Base-by-base conservation (phyloP, 2,113 vertebrate genomes). In the Picathartes gymnocephalus region DNA sequence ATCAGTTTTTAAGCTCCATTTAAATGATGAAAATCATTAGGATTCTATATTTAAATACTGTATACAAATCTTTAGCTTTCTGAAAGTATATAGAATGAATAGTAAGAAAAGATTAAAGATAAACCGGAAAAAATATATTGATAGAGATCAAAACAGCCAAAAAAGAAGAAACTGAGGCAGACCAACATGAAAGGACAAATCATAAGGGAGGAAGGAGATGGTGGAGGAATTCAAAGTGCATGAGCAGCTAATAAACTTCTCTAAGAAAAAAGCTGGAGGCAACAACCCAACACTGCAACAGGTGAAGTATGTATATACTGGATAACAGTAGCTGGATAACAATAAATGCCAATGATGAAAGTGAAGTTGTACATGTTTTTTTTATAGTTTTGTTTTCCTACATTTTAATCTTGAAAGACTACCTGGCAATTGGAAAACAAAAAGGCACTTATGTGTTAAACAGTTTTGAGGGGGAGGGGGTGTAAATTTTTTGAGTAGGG, bases 391-490 rank as follows among this genome's bases (percentile, higher is more conserved):
- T 30, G 3, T 25, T 78, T 57, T 6, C 15, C 44, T 35, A 10
- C 2, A 37, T 39, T 40, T 71, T 61, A 57, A 37, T 15, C 21
- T 56, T 68, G 61, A 56, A 81, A 65, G 24, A 47, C 31, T 28
- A 47, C 20, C 23, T 83, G 27, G 24, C 17, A 62, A 66, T 0
- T 22, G 19, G 24, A 56, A 81, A 86, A 81, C 4, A 62, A 72
- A 72, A 64, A 56, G 7, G 6, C 21, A 69, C 3, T 47, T 25
- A 35, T 0, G 0, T 64, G 8, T 54, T 68, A 48, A 60, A 82
- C 4, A 57, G 5, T 35, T 81, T 8, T 53, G 39, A 17, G 2
- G 8, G 7, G 7, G 20, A 18, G 6, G 2, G 9, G 1, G 2
- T 54, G 2, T 14, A 40, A 44, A 40, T 48, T 84, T 61, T 74